phyloP scores from a whole-genome alignment of 2,113 vertebrate species.

The Psophia crepitans region DNA sequence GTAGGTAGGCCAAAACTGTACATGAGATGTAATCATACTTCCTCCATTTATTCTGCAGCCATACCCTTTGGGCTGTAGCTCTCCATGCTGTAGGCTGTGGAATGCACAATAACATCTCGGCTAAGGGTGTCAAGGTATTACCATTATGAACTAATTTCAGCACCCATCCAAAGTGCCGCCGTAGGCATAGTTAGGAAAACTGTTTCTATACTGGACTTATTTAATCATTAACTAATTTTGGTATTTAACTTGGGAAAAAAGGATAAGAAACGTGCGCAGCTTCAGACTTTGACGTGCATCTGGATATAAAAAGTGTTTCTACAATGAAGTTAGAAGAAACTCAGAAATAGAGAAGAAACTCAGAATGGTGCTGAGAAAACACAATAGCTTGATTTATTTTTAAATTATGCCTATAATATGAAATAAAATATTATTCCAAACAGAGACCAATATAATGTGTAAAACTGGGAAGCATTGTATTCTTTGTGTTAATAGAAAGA shows the following conservation, averaged over 20 bases:
- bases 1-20: not conserved
- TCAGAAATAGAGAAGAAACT: not conserved
- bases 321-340: not conserved
- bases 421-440: constrained; percentile 41
- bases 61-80: not conserved
- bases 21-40: not conserved
- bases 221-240: not conserved
- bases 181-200: not conserved
- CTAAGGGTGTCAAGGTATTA: not conserved
- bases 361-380: not conserved
- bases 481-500: constrained; percentile 18
- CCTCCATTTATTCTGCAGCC: not conserved
- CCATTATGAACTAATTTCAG: not conserved
- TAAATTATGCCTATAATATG: not conserved
- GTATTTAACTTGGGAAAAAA: not conserved
- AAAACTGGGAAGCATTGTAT: not conserved
- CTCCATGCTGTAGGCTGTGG: not conserved
- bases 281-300: not conserved
- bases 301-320: not conserved
- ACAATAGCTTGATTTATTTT: not conserved
- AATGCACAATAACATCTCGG: not conserved
- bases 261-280: not conserved
- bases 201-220: not conserved
- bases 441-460: not conserved
- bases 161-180: not conserved